phyloP scores from a whole-genome alignment of 92 coral and sea anemone species.

The Montipora capitata region DNA sequence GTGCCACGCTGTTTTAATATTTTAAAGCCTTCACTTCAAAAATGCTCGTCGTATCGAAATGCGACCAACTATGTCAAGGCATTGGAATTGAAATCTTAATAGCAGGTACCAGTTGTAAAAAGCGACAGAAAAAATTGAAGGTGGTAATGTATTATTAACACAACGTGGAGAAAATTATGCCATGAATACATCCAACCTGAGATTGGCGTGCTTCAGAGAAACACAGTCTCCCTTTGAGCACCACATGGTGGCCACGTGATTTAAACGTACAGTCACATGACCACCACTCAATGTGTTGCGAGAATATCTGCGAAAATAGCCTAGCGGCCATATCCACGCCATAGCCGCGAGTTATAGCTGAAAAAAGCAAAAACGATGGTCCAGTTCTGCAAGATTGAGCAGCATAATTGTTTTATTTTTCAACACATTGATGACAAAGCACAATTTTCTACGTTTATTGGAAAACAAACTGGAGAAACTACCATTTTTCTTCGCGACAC shows the following conservation, averaged over 20 bases:
- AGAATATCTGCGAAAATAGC: no score
- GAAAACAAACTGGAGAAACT: no score
- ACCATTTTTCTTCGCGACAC: no score
- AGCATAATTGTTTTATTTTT: no score
- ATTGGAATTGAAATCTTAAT: conserved; percentile 4
- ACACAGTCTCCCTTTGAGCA: not conserved
- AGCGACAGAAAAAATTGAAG: conserved; percentile 10
- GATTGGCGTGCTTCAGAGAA: not conserved
- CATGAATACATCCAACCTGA: not conserved
- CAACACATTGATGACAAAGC: no score
- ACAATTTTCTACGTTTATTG: no score
- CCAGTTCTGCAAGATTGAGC: no score
- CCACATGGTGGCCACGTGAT: conserved; percentile 6
- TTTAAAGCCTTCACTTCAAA: not conserved
- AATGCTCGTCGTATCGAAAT: not conserved
- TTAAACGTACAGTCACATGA: not conserved
- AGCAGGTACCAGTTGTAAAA: conserved; percentile 35
- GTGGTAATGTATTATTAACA: conserved; percentile 28
- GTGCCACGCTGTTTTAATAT: conserved; percentile 37
- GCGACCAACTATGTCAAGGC: not conserved
- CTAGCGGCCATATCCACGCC: no score
- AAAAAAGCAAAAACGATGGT: no score
- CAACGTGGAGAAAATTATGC: conserved; percentile 20
- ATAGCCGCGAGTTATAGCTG: no score
- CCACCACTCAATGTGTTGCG: not conserved